Evolutionary conservation across 92 coral and sea anemone species (phyloP), one percentile per base, ranked within the genome.

Genomic region (Virgularia gustaviana): DNA sequence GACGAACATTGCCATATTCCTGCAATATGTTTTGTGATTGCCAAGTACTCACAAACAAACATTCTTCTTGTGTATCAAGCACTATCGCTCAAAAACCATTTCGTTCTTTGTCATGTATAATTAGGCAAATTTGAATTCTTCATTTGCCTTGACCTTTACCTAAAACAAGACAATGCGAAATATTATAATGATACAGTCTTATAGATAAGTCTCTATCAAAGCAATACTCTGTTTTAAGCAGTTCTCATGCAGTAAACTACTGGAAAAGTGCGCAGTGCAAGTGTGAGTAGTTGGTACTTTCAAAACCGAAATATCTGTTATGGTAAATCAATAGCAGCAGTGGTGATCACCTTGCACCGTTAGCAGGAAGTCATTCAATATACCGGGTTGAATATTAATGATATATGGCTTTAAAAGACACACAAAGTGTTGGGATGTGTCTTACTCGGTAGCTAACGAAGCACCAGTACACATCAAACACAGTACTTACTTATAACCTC

Each of bases 61-160:
- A 22, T 22, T 52, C 58, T 52, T 52, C 28, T 52, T 33, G 8
- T 52, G 13, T 3, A 15, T 15, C 28, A 52, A 52, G 58, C 30
- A 15, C 58, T 52, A 22, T 52, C 58, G 31, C n/a, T 47, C 55
- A 15, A 47, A 65, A 58, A 45, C 9, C 27, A 45, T 45, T 18
- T 36, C 61, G 22, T 49, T 68, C 75, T 68, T 68, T 68, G 75
- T 68, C 51, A 28, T 68, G 75, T 49, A 38, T 68, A 49, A 30
- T 68, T 49, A 43, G 6, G 56, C 57, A 47, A 28, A 47, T 33
- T 66, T 66, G 41, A 49, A 68, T 68, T 68, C 36, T 68, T 68
- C 61, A 49, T 32, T 68, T 33, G 68, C 45, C 60, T 30, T 68
- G 75, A 68, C 75, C 75, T 68, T 66, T 60, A 36, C 23, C 3